These are phyloP conservation scores for Sinotaia quadrata DNA, from an alignment of 2,888 invertebrate species.

Conservation along the genomic window DNA sequence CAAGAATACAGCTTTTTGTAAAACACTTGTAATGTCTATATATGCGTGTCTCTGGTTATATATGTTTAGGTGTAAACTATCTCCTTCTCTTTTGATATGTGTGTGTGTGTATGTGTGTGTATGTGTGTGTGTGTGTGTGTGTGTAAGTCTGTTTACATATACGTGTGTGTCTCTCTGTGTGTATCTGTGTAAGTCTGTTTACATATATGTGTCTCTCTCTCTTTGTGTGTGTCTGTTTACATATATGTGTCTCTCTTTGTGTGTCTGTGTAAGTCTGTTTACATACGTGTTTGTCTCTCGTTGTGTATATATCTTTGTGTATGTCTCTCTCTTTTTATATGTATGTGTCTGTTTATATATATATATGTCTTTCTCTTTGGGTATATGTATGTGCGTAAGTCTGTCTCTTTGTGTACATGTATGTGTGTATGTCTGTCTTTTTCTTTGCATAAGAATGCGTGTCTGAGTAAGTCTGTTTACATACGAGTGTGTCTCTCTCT, in stretches of 20 bases:
- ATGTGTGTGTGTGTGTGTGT: too few relatives aligned
- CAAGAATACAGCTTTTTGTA: too few relatives aligned
- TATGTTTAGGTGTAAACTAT: too few relatives aligned
- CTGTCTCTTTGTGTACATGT: neutral
- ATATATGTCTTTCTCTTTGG: neutral
- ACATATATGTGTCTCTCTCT: neutral
- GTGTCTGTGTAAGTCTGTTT: neutral
- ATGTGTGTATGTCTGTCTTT: neutral
- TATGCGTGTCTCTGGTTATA: too few relatives aligned
- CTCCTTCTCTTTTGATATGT: too few relatives aligned
- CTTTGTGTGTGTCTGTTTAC: neutral
- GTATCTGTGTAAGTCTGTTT: neutral
- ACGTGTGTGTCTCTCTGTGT: neutral
- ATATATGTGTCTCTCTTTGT: neutral
- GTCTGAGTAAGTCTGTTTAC: too few relatives aligned
- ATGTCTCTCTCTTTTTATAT: neutral
- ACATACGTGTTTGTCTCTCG: neutral
- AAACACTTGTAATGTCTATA: too few relatives aligned
- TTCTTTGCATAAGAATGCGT: neutral
- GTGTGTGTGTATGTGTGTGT: too few relatives aligned
- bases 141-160: neutral
- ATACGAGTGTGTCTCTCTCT: too few relatives aligned
- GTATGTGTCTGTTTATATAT: neutral
- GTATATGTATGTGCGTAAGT: neutral
- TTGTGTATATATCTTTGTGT: slow-evolving; percentile 1